These are phyloP conservation scores for Rotaria magnacalcarata DNA, from an alignment of 2,888 invertebrate species.

Conservation along the genomic window DNA sequence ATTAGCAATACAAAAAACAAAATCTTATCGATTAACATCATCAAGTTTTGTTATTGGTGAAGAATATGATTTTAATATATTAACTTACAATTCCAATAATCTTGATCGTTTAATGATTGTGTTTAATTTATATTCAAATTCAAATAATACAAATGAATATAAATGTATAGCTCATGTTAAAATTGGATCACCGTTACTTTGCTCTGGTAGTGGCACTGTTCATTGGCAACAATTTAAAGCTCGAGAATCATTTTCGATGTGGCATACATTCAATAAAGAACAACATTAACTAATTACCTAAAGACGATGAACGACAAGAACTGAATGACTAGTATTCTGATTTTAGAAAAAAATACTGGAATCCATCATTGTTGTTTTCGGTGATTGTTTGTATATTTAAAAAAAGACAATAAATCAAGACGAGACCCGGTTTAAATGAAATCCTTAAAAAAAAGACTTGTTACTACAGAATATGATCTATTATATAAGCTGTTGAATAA, in stretches of 20 bases:
- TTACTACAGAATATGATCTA: no score
- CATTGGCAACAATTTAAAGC: constrained; percentile 19
- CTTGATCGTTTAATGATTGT: constrained; percentile 28
- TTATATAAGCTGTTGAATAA: no score
- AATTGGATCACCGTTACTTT: neutral
- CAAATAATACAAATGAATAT: neutral
- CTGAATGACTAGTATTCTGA: neutral
- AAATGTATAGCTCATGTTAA: neutral
- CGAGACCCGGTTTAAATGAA: no score
- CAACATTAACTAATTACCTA: neutral
- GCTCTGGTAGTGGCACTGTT: neutral
- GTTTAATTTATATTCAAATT: constrained; percentile 5
- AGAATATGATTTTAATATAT: neutral
- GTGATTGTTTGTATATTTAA: neutral
- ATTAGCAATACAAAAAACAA: neutral
- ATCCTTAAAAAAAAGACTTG: no score
- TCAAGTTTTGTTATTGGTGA: neutral
- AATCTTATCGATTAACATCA: neutral
- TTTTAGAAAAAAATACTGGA: neutral
- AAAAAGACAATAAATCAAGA: no score
- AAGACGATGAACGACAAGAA: neutral
- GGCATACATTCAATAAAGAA: constrained; percentile 21
- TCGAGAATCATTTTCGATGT: constrained; percentile 29
- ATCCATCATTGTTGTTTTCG: neutral
- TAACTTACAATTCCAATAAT: neutral